These are phyloP conservation scores for Coenonympha arcania DNA, from an alignment of 2,888 invertebrate genomes.

Conservation along the genomic window DNA sequence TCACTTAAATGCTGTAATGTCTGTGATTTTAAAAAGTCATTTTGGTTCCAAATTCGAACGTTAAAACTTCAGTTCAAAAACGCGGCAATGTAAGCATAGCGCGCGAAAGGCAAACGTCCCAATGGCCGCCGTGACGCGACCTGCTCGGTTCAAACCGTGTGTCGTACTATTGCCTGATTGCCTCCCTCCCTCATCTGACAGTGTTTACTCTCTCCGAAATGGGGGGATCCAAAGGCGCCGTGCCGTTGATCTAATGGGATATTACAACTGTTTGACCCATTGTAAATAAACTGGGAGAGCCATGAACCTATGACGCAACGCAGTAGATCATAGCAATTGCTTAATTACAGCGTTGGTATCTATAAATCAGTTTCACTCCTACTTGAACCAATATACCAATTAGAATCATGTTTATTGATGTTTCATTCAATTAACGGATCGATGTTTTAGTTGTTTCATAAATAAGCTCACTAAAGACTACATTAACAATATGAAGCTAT, in stretches of 20 bases:
- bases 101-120: slow-evolving; percentile 29
- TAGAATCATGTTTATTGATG: slow-evolving; percentile 17
- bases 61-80: slow-evolving; percentile 52
- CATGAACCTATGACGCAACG: slow-evolving; percentile 32
- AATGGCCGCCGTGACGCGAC: slow-evolving; percentile 49
- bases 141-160: slow-evolving; percentile 52
- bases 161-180: slow-evolving; percentile 68
- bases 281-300: slow-evolving; percentile 41
- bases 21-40: slow-evolving; percentile 29
- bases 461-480: background rate
- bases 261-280: slow-evolving; percentile 52
- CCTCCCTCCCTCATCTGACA: slow-evolving; percentile 66
- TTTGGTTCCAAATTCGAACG: slow-evolving; percentile 35
- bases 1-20: slow-evolving; percentile 10
- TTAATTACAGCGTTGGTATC: slow-evolving; percentile 27
- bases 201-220: slow-evolving; percentile 66
- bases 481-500: background rate
- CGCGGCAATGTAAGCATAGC: slow-evolving; percentile 38
- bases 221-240: slow-evolving; percentile 61
- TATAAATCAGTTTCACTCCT: slow-evolving; percentile 24
- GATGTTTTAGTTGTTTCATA: slow-evolving; percentile 3
- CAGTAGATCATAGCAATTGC: slow-evolving; percentile 27
- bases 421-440: slow-evolving; percentile 18
- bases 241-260: slow-evolving; percentile 44
- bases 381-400: slow-evolving; percentile 23